A percentile compares a stretch with the other conserved stretches of the same genome.
phyloP scores from a whole-genome alignment of 2,888 invertebrate genomes.

The Heliconius hortense region DNA sequence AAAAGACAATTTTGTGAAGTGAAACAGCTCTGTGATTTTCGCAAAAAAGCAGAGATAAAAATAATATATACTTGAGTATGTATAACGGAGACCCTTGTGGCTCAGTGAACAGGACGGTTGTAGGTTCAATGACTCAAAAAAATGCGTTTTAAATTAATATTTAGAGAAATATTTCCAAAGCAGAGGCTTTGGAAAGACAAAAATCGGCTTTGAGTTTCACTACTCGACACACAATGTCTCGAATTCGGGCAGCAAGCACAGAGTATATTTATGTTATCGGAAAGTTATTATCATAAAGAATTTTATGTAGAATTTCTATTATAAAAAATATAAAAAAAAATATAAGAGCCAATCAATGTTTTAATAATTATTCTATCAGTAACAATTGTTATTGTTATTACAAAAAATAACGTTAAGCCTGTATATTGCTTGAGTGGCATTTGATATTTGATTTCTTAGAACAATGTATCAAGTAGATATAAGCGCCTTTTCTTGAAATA shows the following conservation, averaged over 20 bases:
- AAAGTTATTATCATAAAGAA: not conserved
- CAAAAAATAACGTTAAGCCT: not conserved
- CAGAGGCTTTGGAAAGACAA: too few species aligned
- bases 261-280: too few species aligned
- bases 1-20: too few species aligned
- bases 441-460: slow-evolving; percentile 17
- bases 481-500: slow-evolving; percentile 7
- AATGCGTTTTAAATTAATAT: too few species aligned
- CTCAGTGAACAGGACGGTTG: not conserved
- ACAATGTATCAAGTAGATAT: slow-evolving; percentile 8
- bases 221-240: too few species aligned
- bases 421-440: not conserved
- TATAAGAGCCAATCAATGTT: not conserved
- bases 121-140: not conserved
- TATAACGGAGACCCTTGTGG: too few species aligned
- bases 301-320: not conserved
- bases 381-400: not conserved
- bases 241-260: too few species aligned
- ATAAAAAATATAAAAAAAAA: not conserved
- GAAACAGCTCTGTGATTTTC: too few species aligned
- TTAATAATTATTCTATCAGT: not conserved
- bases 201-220: too few species aligned
- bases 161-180: too few species aligned
- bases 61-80: too few species aligned
- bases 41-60: too few species aligned